Conservation (phyloP, 1,140 invertebrate species). For the Drosophila athabasca region DNA sequence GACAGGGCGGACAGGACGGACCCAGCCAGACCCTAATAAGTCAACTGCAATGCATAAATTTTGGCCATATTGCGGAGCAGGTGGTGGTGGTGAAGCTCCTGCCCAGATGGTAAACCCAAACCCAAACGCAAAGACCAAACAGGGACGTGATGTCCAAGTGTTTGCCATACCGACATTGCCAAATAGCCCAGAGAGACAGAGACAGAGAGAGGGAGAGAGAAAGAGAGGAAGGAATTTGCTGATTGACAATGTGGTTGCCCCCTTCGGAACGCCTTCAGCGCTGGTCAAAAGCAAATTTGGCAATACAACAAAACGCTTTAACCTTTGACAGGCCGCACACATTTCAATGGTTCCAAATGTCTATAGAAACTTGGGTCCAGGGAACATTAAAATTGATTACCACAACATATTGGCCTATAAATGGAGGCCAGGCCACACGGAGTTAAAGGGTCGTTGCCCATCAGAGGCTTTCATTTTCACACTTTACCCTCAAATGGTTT, state of each 20-base stretch:
- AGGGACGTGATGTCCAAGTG: conserved; percentile 54
- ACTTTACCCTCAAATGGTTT: conserved; percentile 17
- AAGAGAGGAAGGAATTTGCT: conserved; percentile 53
- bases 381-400: conserved; percentile 72
- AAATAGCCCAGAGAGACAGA: conserved; percentile 40
- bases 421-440: background rate
- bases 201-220: background rate
- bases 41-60: conserved; percentile 78
- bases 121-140: conserved; percentile 22
- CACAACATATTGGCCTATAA: conserved; percentile 21
- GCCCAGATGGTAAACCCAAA: conserved; percentile 36
- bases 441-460: too few species aligned
- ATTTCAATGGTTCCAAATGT: conserved; percentile 62
- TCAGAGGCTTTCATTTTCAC: conserved; percentile 25
- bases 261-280: conserved; percentile 5
- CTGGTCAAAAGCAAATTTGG: conserved; percentile 55
- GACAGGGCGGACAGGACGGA: background rate
- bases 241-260: conserved; percentile 69
- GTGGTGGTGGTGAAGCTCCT: background rate
- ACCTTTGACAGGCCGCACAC: conserved; percentile 69
- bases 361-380: conserved; percentile 23
- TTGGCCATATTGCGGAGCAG: conserved; percentile 28
- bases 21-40: conserved; percentile 61
- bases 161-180: conserved; percentile 63
- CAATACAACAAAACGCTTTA: conserved; percentile 63